Percentiles rank a stretch among this genome's conserved stretches.
These are phyloP conservation scores for Liposcelis brunnea DNA, from an alignment of 2,888 invertebrate genomes.

Conservation along the genomic window DNA sequence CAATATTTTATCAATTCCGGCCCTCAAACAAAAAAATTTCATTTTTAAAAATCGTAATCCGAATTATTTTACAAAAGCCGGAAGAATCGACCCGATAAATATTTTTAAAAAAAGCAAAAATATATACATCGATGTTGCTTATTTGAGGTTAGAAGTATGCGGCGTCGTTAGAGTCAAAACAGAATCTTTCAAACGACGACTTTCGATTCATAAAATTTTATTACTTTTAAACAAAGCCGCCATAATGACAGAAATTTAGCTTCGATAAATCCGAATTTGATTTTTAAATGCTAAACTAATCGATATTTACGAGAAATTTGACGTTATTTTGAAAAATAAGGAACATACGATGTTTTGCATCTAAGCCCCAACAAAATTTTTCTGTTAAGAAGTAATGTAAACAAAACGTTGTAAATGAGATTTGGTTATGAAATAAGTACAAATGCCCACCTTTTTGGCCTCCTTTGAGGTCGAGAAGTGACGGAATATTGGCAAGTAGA, in stretches of 20 bases:
- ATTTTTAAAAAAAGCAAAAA: not conserved
- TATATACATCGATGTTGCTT: no score
- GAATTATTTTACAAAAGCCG: not conserved
- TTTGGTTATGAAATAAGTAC: constrained; percentile 13
- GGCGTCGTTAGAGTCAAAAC: no score
- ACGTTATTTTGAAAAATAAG: not conserved
- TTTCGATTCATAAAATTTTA: no score
- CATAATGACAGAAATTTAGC: no score
- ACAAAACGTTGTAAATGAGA: constrained; percentile 10
- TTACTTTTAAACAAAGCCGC: no score
- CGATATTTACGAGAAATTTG: no score
- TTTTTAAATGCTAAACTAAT: no score
- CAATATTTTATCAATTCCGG: not conserved
- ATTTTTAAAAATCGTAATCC: not conserved
- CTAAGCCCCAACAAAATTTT: not conserved
- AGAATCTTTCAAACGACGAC: no score
- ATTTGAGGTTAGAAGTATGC: no score
- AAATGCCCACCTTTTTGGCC: constrained; percentile 20
- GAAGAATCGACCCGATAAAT: not conserved
- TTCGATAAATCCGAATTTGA: no score
- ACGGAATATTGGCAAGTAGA: constrained; percentile 21
- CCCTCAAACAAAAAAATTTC: no score
- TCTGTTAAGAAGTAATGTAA: constrained; percentile 4
- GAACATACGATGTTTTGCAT: not conserved
- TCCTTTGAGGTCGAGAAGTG: constrained; percentile 17